phyloP scores from a whole-genome alignment of 1,140 invertebrate genomes.

The Diprion similis region DNA sequence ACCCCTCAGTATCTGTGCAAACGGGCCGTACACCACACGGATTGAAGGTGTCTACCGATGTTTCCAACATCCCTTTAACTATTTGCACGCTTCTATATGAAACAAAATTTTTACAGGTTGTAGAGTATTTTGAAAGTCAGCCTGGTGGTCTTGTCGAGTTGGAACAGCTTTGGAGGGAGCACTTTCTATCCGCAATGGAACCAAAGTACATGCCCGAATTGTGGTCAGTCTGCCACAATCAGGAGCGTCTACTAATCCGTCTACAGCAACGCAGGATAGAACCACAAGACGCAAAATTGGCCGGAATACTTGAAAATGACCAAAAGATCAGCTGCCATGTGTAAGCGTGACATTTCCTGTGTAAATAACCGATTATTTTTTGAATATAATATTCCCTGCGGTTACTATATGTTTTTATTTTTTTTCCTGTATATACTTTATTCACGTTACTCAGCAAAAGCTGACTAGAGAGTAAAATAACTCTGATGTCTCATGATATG shows the following conservation, averaged over 20 bases:
- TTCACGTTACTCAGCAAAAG: neutral
- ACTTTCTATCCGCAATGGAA: constrained; percentile 78
- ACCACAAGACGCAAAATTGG: constrained; percentile 51
- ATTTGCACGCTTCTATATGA: constrained; percentile 58
- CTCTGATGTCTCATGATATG: no score
- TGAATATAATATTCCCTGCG: neutral
- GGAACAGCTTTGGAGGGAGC: constrained; percentile 78
- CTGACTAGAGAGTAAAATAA: no score
- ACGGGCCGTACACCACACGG: constrained; percentile 46
- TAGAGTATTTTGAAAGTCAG: constrained; percentile 65
- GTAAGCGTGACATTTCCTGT: neutral
- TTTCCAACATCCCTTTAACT: constrained; percentile 10
- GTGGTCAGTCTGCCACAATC: constrained; percentile 80
- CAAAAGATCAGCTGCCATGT: neutral
- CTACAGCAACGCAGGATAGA: constrained; percentile 53
- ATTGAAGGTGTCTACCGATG: constrained; percentile 40
- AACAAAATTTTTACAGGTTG: constrained; percentile 65
- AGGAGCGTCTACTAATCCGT: constrained; percentile 58
- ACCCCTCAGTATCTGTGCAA: constrained; percentile 18
- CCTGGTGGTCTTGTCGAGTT: constrained; percentile 71
- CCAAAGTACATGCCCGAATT: constrained; percentile 74
- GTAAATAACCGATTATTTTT: neutral
- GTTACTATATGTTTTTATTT: neutral
- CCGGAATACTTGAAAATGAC: constrained; percentile 37
- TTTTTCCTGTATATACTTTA: constrained; percentile 22